A percentile compares a stretch with the other conserved stretches of the same genome.
Evolutionary conservation across 2,888 invertebrate species (phyloP).

Genomic region (Phortica okadai): DNA sequence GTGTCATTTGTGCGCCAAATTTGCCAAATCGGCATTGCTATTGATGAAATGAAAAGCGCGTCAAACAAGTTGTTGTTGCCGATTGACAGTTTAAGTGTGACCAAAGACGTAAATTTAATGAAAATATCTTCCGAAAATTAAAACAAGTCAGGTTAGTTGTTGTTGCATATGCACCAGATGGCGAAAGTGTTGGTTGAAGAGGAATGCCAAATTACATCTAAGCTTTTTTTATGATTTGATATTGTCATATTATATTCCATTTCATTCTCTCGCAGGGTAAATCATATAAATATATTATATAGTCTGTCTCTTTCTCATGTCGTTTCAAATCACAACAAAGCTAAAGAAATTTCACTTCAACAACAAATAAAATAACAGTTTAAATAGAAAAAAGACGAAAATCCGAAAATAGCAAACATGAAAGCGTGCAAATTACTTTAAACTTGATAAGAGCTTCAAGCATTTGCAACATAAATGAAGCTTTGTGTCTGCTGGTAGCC

Average conservation of each 20-base stretch:
- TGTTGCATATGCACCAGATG: too few relatives aligned
- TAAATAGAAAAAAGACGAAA: neutral
- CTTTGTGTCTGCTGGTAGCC: neutral
- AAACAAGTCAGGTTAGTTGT: neutral
- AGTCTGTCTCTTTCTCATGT: too few relatives aligned
- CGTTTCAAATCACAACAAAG: too few relatives aligned
- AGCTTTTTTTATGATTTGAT: too few relatives aligned
- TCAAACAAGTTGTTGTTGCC: neutral
- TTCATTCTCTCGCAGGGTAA: too few relatives aligned
- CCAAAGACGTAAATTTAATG: neutral
- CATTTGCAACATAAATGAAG: neutral
- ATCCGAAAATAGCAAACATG: neutral
- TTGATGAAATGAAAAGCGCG: neutral
- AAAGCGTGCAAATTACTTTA: conserved; percentile 17
- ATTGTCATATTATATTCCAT: too few relatives aligned
- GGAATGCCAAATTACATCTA: too few relatives aligned
- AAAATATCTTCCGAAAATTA: too few relatives aligned
- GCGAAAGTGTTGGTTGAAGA: too few relatives aligned
- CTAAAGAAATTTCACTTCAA: too few relatives aligned
- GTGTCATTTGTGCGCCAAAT: conserved; percentile 13
- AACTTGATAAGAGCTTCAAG: conserved; percentile 9
- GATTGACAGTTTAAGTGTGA: neutral
- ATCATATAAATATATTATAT: too few relatives aligned
- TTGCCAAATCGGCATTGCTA: neutral
- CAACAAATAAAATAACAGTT: neutral